These are phyloP conservation scores for Bambusicola thoracicus DNA, from an alignment of 2,113 vertebrate species.

Conservation along the genomic window DNA sequence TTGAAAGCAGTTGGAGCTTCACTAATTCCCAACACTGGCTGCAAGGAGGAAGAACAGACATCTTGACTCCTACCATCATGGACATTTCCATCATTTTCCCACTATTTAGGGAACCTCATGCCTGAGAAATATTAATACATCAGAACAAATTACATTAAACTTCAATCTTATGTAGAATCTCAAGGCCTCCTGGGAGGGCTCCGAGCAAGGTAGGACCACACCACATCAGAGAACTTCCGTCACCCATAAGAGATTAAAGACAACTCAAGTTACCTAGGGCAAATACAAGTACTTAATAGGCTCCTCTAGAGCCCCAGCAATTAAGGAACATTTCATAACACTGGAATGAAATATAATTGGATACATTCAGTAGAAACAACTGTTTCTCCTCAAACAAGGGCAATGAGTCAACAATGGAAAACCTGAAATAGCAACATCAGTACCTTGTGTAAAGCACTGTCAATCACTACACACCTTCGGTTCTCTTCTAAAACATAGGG, in stretches of 20 bases:
- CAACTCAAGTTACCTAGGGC: not conserved
- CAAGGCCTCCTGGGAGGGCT: not conserved
- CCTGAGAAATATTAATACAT: not conserved
- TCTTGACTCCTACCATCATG: not conserved
- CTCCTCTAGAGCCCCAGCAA: not conserved
- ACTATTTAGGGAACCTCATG: not conserved
- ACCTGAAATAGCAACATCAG: not conserved
- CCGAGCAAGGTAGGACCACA: not conserved
- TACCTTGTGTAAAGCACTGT: not conserved
- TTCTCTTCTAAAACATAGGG: not conserved
- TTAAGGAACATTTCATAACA: not conserved
- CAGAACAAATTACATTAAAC: constrained; percentile 46
- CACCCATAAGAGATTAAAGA: not conserved
- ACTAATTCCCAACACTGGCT: not conserved
- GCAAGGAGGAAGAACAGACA: not conserved
- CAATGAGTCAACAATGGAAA: not conserved
- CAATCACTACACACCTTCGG: not conserved
- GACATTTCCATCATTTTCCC: not conserved
- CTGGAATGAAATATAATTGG: not conserved
- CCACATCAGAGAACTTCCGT: not conserved
- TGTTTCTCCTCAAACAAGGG: not conserved
- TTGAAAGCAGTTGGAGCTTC: not conserved
- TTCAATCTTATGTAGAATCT: constrained; percentile 34
- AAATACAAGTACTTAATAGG: not conserved
- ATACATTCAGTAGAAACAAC: not conserved